Percentiles rank a stretch among this genome's conserved stretches.
phyloP scores from a whole-genome alignment of 2,888 invertebrate species.

The Andrena trimmerana region DNA sequence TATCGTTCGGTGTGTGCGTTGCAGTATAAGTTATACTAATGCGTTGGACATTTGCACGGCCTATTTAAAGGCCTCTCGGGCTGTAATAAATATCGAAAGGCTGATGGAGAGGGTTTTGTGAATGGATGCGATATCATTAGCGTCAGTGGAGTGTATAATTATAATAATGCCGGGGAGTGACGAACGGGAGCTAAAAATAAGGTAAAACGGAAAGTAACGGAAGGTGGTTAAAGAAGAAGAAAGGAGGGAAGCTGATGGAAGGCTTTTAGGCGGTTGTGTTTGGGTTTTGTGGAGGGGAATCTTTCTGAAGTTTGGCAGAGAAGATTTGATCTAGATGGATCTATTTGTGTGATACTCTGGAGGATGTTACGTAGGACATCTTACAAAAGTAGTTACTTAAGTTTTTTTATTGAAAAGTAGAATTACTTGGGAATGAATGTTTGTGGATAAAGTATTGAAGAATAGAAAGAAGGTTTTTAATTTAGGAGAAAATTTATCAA shows the following conservation, averaged over 20 bases:
- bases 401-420: too few species aligned
- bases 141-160: not conserved
- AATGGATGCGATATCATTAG: slow-evolving; percentile 1
- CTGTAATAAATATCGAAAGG: not conserved
- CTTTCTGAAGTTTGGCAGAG: not conserved
- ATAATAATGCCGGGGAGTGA: not conserved
- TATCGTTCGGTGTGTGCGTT: not conserved
- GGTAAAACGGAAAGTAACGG: not conserved
- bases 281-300: not conserved
- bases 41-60: not conserved
- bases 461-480: too few species aligned
- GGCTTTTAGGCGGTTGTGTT: not conserved
- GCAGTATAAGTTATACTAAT: not conserved
- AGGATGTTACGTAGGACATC: too few species aligned
- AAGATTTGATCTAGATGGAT: too few species aligned
- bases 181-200: not conserved
- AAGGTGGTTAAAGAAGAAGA: not conserved
- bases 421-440: too few species aligned
- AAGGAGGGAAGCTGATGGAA: not conserved
- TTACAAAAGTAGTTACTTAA: too few species aligned
- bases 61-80: slow-evolving; percentile 1
- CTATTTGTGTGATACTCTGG: too few species aligned
- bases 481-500: too few species aligned
- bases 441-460: too few species aligned
- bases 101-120: not conserved